Evolutionary conservation across 2,888 invertebrate genomes (phyloP), one percentile per base, ranked within the genome.

Genomic region (Callyntrura guangdongensis): DNA sequence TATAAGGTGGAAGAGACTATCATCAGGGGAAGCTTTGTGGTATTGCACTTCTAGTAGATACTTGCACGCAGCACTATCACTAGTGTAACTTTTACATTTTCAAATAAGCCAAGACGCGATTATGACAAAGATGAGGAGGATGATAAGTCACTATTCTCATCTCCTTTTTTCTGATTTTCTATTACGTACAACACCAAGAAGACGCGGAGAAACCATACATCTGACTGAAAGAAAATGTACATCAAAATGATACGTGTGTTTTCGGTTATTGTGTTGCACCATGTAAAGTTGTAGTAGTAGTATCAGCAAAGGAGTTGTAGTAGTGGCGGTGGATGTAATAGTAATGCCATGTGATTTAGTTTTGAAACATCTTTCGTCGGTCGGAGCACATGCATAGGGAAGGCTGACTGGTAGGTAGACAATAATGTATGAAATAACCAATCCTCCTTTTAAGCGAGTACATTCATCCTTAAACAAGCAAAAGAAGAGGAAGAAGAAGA

Each of bases 111-210:
- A 61, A 82, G 22, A 69, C 45, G 72, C 20, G 89, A 74, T 82
- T 47, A 81, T 88, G 86, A 87, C 67, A 53, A 79, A 49, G 85
- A 85, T 36, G 86, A 88, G 59, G 84, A 85, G 45, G 84, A 84
- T 84, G 89, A 89, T 84, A 67, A 77, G 77, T 64, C 67, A 89
- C 67, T 56, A 45, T 64, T 85, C 53, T 22, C 82, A 81, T 89
- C 89, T 61, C 56, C 53, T 74, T 74, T 79, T 84, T 89, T 85
- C 84, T 53, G 84, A 89, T 89, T 89, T 89, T 79, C 84, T 83
- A 74, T 89, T 89, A 49, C 74, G 59, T 47, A 83, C 47, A 83
- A 27, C 69, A 69, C 36, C 53, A 67, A 56, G 67, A 67, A 56
- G 67, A 61, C 67, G 53, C 56, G 36, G 81, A 17, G 72, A 88